A percentile compares a stretch with the other conserved stretches of the same genome.
Evolutionary conservation across 1,140 invertebrate genomes (phyloP).

Genomic region (Sweltsa coloradensis): DNA sequence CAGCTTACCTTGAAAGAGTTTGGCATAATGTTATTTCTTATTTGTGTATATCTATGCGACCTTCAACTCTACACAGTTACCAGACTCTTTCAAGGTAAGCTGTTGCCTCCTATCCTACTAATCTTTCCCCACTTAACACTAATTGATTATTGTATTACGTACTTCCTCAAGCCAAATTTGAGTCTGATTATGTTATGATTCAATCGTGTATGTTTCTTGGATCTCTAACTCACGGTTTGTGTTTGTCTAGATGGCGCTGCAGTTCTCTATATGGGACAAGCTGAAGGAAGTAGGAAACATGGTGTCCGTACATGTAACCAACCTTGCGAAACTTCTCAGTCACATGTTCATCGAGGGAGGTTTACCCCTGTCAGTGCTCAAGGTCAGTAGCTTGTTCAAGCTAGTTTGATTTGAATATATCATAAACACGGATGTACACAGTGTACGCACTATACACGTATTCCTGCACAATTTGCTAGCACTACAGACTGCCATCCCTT

Average conservation of each 20-base stretch:
- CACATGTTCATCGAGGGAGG: slow-evolving; percentile 70
- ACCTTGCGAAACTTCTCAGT: slow-evolving; percentile 67
- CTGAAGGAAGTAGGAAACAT: slow-evolving; percentile 65
- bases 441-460: background rate
- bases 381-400: slow-evolving; percentile 40
- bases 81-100: too few relatives aligned
- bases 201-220: slow-evolving; percentile 3
- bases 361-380: slow-evolving; percentile 71
- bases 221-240: slow-evolving; percentile 22
- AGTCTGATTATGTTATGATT: too few relatives aligned
- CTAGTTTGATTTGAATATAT: background rate
- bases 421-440: background rate
- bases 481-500: too few relatives aligned
- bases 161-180: too few relatives aligned
- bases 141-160: too few relatives aligned
- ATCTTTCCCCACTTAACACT: too few relatives aligned
- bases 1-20: too few relatives aligned
- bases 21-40: too few relatives aligned
- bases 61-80: too few relatives aligned
- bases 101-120: too few relatives aligned
- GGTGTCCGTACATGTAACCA: slow-evolving; percentile 47
- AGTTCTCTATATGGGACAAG: slow-evolving; percentile 86
- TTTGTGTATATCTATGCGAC: too few relatives aligned
- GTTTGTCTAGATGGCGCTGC: slow-evolving; percentile 61
- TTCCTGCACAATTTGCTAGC: background rate